Conservation (phyloP, 2,113 vertebrate species). For the Spea bombifrons region DNA sequence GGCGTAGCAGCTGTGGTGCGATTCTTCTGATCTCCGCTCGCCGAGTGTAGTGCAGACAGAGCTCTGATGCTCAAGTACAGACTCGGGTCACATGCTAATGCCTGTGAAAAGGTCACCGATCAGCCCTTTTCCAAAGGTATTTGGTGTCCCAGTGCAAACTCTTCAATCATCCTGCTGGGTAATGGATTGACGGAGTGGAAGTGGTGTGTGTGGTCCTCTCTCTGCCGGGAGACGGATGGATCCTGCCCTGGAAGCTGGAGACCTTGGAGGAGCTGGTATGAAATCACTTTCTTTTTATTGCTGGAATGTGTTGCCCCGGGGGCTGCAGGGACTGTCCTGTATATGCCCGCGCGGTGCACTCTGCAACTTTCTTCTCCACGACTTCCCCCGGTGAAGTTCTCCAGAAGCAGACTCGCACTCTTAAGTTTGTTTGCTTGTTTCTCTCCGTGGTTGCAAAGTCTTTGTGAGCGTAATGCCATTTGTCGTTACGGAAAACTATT, state of each 20-base stretch:
- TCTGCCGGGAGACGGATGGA: slow-evolving; percentile 28
- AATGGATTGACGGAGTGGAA: slow-evolving; percentile 45
- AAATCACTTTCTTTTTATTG: neutral
- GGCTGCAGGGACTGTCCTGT: too few species aligned
- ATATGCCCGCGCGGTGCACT: too few species aligned
- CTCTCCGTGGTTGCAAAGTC: too few species aligned
- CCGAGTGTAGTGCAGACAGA: slow-evolving; percentile 40
- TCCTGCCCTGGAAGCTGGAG: neutral
- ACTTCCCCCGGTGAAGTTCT: too few species aligned
- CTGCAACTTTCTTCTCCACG: too few species aligned
- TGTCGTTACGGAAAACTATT: too few species aligned
- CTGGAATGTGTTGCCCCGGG: neutral
- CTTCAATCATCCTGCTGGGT: slow-evolving; percentile 49
- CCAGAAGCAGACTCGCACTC: too few species aligned
- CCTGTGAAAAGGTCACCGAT: slow-evolving; percentile 62
- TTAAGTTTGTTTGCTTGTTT: too few species aligned
- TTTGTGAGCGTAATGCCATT: too few species aligned
- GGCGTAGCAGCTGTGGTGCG: slow-evolving; percentile 57
- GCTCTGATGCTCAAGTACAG: slow-evolving; percentile 47
- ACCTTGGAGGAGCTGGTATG: neutral
- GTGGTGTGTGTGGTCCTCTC: slow-evolving; percentile 59
- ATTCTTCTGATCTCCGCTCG: slow-evolving; percentile 35
- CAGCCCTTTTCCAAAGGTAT: slow-evolving; percentile 43
- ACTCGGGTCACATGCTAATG: slow-evolving; percentile 55
- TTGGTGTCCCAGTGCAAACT: slow-evolving; percentile 45